Conservation (phyloP, 2,113 vertebrate species). For the Apteryx owenii region DNA sequence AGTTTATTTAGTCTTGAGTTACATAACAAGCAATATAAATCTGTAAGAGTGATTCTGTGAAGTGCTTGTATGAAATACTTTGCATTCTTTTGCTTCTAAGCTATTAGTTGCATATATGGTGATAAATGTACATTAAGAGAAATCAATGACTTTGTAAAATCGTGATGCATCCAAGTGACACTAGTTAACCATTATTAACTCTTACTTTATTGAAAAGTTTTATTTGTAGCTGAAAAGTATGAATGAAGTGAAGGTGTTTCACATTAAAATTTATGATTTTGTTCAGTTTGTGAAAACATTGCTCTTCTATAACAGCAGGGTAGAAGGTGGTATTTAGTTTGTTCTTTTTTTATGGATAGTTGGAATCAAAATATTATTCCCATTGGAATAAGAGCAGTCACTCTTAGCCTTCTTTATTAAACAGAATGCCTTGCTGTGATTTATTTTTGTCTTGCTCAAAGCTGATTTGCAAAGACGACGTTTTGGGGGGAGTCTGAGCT, state of each 20-base stretch:
- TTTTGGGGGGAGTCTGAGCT: constrained; percentile 17
- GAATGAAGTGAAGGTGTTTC: neutral
- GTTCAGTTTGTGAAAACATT: neutral
- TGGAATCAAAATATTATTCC: neutral
- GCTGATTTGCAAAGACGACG: neutral
- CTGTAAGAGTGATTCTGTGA: neutral
- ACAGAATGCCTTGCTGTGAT: neutral
- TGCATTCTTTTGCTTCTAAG: neutral
- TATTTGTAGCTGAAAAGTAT: neutral
- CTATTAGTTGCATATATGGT: neutral
- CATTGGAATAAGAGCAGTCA: neutral
- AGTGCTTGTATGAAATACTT: neutral
- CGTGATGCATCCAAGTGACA: rapidly evolving
- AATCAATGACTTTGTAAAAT: neutral
- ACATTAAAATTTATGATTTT: neutral
- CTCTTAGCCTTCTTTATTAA: neutral
- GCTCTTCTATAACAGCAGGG: neutral
- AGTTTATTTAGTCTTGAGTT: neutral
- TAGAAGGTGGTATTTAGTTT: neutral
- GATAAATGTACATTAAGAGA: neutral
- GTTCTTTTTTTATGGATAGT: neutral
- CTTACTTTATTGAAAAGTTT: neutral
- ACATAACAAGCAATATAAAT: neutral
- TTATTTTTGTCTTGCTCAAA: constrained; percentile 28
- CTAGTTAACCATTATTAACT: rapidly evolving